Percentiles rank a stretch among this genome's conserved stretches.
phyloP scores from a whole-genome alignment of 1,140 invertebrate species.

The Atta texana region DNA sequence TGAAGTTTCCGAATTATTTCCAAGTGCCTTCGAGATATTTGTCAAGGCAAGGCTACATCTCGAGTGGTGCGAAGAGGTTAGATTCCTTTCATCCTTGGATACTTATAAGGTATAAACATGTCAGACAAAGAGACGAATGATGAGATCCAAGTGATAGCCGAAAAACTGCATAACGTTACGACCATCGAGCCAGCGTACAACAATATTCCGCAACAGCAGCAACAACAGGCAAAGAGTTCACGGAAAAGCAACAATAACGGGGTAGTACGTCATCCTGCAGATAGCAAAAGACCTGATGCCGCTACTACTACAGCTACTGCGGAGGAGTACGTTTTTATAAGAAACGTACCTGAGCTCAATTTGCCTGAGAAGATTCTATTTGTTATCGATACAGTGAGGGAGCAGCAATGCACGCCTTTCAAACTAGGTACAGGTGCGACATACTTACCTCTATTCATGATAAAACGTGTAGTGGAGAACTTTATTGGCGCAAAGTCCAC shows the following conservation, averaged over 20 bases:
- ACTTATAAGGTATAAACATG: constrained; percentile 48
- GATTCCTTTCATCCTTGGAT: background rate
- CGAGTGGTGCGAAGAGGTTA: constrained; percentile 8
- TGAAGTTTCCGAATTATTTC: background rate
- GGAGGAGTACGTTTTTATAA: constrained; percentile 60
- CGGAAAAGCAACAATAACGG: constrained; percentile 38
- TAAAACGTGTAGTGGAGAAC: constrained; percentile 89
- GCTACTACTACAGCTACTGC: background rate
- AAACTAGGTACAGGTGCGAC: constrained; percentile 87
- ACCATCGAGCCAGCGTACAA: constrained; percentile 44
- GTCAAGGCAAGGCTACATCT: background rate
- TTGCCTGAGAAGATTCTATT: constrained; percentile 89
- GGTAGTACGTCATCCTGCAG: background rate
- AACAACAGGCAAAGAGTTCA: constrained; percentile 18
- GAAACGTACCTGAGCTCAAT: constrained; percentile 86
- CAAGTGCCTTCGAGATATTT: background rate
- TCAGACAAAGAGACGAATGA: constrained; percentile 67
- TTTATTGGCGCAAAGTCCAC: constrained; percentile 89
- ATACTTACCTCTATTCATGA: constrained; percentile 88
- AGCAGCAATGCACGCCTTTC: constrained; percentile 88
- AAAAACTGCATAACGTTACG: constrained; percentile 53
- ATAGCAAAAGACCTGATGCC: background rate
- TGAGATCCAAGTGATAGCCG: constrained; percentile 64
- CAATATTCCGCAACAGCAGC: constrained; percentile 37
- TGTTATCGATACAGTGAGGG: constrained; percentile 89